Evolutionary conservation across 35 echinoderm and acorn worm species (phyloP).

Genomic region (Chiridota heheva): DNA sequence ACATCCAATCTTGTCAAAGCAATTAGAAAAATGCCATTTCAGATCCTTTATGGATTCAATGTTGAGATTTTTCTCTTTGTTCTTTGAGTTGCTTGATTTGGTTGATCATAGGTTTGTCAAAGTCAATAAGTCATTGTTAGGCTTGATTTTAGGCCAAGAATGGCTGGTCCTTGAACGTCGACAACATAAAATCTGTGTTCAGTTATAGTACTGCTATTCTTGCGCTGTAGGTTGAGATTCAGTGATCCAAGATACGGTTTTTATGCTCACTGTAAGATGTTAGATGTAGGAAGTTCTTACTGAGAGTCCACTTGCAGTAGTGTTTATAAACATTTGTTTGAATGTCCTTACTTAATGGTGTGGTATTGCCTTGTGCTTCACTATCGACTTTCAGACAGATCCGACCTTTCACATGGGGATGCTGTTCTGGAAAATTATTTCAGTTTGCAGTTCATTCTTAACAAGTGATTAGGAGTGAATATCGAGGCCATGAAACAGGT

Average conservation of each 20-base stretch:
- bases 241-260: background rate
- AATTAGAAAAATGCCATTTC: no score
- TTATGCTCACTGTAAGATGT: background rate
- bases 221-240: background rate
- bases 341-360: background rate
- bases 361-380: constrained; percentile 1
- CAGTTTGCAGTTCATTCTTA: constrained; percentile 1
- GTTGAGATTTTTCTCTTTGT: no score
- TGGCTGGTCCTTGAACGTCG: no score
- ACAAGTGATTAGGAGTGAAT: no score
- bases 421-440: no score
- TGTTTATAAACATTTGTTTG: constrained; percentile 2
- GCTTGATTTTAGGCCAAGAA: constrained; percentile 16
- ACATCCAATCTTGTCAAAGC: no score
- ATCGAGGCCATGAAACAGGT: no score
- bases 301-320: background rate
- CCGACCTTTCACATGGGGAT: background rate
- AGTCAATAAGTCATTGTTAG: background rate
- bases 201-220: background rate
- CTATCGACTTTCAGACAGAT: background rate
- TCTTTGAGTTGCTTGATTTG: background rate
- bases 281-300: background rate
- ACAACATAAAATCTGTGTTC: no score
- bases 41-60: no score
- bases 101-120: background rate